Base-by-base conservation (phyloP, 2,797 vertebrate genomes). In the Ctenochaetus hawaiiensis region DNA sequence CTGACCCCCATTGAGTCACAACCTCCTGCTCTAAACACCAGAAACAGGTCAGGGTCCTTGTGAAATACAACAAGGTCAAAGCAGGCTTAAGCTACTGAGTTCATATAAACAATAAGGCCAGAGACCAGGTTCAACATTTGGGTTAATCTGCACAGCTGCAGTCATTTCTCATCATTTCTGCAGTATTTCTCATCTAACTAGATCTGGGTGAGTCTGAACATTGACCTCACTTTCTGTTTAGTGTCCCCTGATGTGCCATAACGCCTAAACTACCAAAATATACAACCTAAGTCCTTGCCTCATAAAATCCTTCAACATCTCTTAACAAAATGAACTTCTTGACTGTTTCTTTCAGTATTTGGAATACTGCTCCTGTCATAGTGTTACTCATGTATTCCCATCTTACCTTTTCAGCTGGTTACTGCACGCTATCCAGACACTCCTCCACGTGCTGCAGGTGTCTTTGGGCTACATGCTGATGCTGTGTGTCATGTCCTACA, bases 401-500 rank as follows among this genome's bases (percentile, higher is more conserved):
- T 67, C 11, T 49, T 5, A 64, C 37, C 5, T 52, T 69, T 41
- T 14, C 92, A 99, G 98, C 62, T 96, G 95, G 95, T 22, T 91
- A 68, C 90, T 94, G 84, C 97, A 97, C 6, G 37, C 92, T 0
- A 77, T 92, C 44, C 96, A 97, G 94, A 95, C 97, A 0, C 71
- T 91, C 53, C 90, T 99, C 75, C 98, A 99, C 41, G 59, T 97
- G 4, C n/a, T 94, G 74, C 98, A 99, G 91, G 97, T 99, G 91
- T 86, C 95, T 54, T 91, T 98, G 45, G 96, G 97, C 80, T 99
- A 99, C 93, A 90, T 96, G 92, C 88, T 99, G 85, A 99, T 99
- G 98, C 81, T 99, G 80, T 97, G 96, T 0, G 96, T 98, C 62
- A 99, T 99, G 98, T 96, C 97, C 83, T 99, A 99, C 95, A 99